Evolutionary conservation across 2,113 vertebrate genomes (phyloP), one percentile per base, ranked within the genome.

Genomic region (Trogon melanurus): DNA sequence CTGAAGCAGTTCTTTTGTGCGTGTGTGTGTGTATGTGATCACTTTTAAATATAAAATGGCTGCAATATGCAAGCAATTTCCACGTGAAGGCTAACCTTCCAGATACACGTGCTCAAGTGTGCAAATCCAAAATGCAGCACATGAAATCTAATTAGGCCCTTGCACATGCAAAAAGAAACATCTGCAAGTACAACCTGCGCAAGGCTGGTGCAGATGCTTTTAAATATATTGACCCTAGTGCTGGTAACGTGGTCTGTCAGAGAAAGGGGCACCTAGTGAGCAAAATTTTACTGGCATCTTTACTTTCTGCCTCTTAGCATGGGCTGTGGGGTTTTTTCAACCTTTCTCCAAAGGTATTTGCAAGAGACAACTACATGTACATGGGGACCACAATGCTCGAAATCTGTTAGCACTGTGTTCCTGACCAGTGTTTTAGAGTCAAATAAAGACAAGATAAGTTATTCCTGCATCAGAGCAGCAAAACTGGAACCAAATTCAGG

Each of bases 11-110:
- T 90, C 95, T 85, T 95, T 93, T 97, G 90, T 91, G 75, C 74
- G 9, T 38, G 32, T n/a, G 22, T 48, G 75, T n/a, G n/a, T 84
- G 30, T 79, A 23, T 91, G 85, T 58, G 84, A 76, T 76, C 83
- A 69, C 86, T 94, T 91, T 82, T 34, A 94, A 93, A 92, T 38
- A 48, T n/a, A 64, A 95, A 95, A 89, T 71, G n/a, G 60, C 66
- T 93, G 81, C 62, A 80, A 15, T 45, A 66, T 38, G 57, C 81
- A 86, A 91, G 74, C 74, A 66, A 71, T 90, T 94, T 88, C 84
- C 92, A 81, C 58, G 29, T 23, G 84, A 48, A 85, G 85, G 53
- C 74, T 71, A 22, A 65, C 74, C 84, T 87, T 79, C 80, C 76
- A 84, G 65, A 93, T 57, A 75, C 74, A 51, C 2, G 0, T n/a